These are phyloP conservation scores for Drosophila seguyi DNA, from an alignment of 1,140 invertebrate genomes.

Conservation along the genomic window DNA sequence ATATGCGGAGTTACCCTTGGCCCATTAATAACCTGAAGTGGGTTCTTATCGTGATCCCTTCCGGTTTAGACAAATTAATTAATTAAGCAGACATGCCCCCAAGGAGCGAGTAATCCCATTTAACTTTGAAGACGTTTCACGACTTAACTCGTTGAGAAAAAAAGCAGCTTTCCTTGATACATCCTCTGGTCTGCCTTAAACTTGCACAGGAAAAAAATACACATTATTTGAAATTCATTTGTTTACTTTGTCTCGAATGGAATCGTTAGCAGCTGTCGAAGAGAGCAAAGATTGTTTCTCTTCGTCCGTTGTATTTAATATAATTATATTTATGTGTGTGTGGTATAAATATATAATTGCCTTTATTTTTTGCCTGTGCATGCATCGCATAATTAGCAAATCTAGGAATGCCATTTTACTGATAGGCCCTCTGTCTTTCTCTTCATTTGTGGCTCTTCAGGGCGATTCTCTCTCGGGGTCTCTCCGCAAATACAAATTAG, in stretches of 20 bases:
- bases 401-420: conserved; percentile 31
- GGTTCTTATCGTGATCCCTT: conserved; percentile 9
- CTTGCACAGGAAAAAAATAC: not conserved
- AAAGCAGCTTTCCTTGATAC: conserved; percentile 17
- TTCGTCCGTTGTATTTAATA: not conserved
- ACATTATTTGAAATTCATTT: not conserved
- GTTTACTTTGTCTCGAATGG: no score
- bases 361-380: not conserved
- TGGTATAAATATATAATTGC: not conserved
- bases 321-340: not conserved
- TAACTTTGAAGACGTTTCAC: conserved; percentile 13
- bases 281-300: not conserved
- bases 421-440: conserved; percentile 18
- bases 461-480: conserved; percentile 10
- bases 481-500: conserved; percentile 71
- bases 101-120: conserved; percentile 21
- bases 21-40: conserved; percentile 15
- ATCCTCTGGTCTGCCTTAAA: not conserved
- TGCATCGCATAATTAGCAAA: conserved; percentile 61
- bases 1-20: conserved; percentile 20
- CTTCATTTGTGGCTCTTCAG: conserved; percentile 7
- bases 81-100: conserved; percentile 9
- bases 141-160: not conserved
- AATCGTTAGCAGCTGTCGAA: not conserved
- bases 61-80: conserved; percentile 28